These are phyloP conservation scores for Puntigrus tetrazona DNA, from an alignment of 2,113 vertebrate genomes.

Conservation along the genomic window DNA sequence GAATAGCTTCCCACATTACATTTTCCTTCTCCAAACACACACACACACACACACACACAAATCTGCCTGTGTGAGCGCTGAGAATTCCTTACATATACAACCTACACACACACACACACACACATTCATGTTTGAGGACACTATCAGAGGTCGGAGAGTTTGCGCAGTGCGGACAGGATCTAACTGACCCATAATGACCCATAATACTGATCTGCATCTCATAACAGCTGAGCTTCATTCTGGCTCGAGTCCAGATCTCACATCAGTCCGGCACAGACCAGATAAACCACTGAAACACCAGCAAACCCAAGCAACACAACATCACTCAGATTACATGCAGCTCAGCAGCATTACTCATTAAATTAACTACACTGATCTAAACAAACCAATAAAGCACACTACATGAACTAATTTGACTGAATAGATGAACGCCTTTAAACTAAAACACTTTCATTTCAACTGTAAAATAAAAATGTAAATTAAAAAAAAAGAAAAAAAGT, in stretches of 20 bases:
- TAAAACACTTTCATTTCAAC: too few relatives aligned
- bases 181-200: background rate
- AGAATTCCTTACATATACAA: background rate
- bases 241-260: background rate
- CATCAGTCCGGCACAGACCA: background rate
- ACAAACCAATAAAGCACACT: too few relatives aligned
- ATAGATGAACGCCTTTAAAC: too few relatives aligned
- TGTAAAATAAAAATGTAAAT: too few relatives aligned
- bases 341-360: too few relatives aligned
- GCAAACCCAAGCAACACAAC: background rate
- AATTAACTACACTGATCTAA: too few relatives aligned
- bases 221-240: background rate
- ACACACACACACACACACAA: constrained; percentile 1
- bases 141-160: constrained; percentile 20
- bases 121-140: background rate
- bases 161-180: background rate
- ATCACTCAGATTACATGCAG: background rate
- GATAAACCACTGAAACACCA: background rate
- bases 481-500: too few relatives aligned
- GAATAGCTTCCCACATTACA: background rate
- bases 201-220: background rate
- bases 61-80: background rate
- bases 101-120: background rate
- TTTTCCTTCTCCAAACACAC: background rate
- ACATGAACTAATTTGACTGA: too few relatives aligned